These are phyloP conservation scores for Liposcelis brunnea DNA, from an alignment of 2,888 invertebrate species.

Conservation along the genomic window DNA sequence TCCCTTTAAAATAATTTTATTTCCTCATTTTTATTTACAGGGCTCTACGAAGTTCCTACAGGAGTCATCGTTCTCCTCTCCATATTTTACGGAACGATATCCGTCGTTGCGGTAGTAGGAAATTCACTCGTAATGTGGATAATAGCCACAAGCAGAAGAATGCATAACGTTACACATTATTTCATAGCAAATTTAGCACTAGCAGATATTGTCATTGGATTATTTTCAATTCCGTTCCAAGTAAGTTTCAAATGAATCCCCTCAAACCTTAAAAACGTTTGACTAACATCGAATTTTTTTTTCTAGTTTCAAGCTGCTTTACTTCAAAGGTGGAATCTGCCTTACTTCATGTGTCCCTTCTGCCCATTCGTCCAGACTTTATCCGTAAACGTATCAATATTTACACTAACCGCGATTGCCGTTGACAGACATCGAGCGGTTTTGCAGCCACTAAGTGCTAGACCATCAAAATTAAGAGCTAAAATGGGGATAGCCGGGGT, in stretches of 20 bases:
- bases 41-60: slow-evolving; percentile 54
- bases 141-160: slow-evolving; percentile 54
- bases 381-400: slow-evolving; percentile 76
- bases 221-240: slow-evolving; percentile 71
- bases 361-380: slow-evolving; percentile 76
- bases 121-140: slow-evolving; percentile 77
- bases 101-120: slow-evolving; percentile 61
- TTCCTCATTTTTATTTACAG: slow-evolving; percentile 30
- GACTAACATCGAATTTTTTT: slow-evolving; percentile 3
- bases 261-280: not conserved
- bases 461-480: slow-evolving; percentile 53
- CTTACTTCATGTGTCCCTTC: slow-evolving; percentile 72
- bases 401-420: slow-evolving; percentile 73
- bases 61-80: slow-evolving; percentile 56
- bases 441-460: slow-evolving; percentile 52
- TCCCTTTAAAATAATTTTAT: too few species aligned
- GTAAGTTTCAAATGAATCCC: slow-evolving; percentile 22
- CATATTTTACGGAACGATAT: slow-evolving; percentile 64
- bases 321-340: slow-evolving; percentile 70
- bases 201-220: slow-evolving; percentile 70
- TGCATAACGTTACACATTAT: slow-evolving; percentile 72
- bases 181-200: slow-evolving; percentile 73
- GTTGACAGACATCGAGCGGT: slow-evolving; percentile 70
- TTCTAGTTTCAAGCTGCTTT: slow-evolving; percentile 71
- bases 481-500: slow-evolving; percentile 55